Conservation (phyloP, 2,797 vertebrate species). For the Falco rusticolus region DNA sequence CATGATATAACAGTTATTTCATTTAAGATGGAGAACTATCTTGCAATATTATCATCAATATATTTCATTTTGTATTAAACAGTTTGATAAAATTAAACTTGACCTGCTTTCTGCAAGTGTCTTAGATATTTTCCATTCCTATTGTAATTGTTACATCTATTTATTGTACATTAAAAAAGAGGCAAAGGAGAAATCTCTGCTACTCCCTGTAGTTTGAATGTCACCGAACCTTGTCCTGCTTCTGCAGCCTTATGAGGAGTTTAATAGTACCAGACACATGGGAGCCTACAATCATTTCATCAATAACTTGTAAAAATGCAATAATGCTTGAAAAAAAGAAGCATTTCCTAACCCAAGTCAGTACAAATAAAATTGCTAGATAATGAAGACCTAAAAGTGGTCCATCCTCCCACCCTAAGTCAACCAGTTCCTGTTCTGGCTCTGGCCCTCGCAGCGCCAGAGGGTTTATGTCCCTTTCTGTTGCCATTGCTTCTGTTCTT, state of each 20-base stretch:
- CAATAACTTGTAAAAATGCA: conserved; percentile 6
- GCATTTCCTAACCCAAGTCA: neutral
- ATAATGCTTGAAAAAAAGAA: neutral
- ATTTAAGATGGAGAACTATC: neutral
- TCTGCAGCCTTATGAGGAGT: neutral
- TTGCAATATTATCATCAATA: neutral
- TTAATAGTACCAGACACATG: neutral
- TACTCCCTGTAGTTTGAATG: neutral
- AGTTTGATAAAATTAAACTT: conserved; percentile 24
- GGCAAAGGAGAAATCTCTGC: neutral
- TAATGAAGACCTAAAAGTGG: neutral
- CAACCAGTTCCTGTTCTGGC: neutral
- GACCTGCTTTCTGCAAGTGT: neutral
- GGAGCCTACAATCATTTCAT: neutral
- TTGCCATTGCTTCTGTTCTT: neutral
- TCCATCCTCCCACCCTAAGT: neutral
- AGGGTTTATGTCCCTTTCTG: neutral
- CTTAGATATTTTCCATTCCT: neutral
- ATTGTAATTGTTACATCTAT: neutral
- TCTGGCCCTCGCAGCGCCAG: neutral
- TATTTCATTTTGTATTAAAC: neutral
- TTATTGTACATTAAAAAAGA: neutral
- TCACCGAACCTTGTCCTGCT: neutral
- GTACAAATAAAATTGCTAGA: neutral
- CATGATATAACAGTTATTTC: neutral